Conservation (phyloP, 2,888 invertebrate genomes). For the Troides aeacus region DNA sequence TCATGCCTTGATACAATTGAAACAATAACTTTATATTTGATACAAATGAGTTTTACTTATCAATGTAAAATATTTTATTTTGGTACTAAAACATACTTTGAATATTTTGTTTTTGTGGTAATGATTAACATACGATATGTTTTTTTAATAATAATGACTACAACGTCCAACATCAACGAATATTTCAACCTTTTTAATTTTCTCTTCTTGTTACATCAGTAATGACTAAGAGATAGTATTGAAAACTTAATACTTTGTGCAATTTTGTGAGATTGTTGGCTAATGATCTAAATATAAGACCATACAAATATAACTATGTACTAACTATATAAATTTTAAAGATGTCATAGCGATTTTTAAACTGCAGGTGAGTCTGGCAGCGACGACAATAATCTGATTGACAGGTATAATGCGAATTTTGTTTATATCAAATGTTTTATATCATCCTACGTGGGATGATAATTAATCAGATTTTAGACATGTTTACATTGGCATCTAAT, state of each 20-base stretch:
- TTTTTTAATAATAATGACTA: no score
- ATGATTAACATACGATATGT: no score
- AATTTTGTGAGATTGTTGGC: not conserved
- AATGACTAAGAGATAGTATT: no score
- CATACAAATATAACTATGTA: not conserved
- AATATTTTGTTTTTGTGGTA: no score
- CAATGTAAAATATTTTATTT: no score
- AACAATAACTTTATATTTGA: no score
- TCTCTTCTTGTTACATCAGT: no score
- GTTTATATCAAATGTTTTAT: slow-evolving; percentile 1
- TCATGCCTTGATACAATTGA: no score
- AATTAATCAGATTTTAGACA: slow-evolving; percentile 3
- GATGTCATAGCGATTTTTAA: slow-evolving; percentile 3
- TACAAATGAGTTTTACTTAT: no score
- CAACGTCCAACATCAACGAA: no score
- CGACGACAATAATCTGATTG: slow-evolving; percentile 13
- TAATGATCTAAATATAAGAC: not conserved
- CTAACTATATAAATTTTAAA: not conserved
- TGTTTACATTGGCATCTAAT: not conserved
- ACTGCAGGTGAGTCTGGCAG: slow-evolving; percentile 8
- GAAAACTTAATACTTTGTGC: not conserved
- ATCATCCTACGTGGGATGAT: not conserved
- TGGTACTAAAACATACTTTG: no score
- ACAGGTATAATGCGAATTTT: slow-evolving; percentile 14
- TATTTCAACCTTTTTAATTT: no score